Evolutionary conservation across 2,797 vertebrate genomes (phyloP).

Genomic region (Psittacula derbiana): DNA sequence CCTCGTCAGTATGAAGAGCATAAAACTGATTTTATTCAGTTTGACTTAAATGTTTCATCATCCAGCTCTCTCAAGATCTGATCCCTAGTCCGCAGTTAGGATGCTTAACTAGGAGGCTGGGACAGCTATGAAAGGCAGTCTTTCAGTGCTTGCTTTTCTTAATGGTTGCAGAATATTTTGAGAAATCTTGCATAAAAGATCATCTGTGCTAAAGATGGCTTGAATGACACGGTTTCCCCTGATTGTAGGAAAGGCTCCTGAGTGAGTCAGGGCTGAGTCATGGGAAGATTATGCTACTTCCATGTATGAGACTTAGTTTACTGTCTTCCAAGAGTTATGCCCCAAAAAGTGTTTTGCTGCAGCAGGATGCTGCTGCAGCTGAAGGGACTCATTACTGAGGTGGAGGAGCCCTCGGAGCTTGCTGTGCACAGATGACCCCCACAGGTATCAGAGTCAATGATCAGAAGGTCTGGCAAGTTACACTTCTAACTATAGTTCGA

Average conservation of each 20-base stretch:
- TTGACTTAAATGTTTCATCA: not conserved
- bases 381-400: not conserved
- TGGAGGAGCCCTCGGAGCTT: not conserved
- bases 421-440: not conserved
- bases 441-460: not conserved
- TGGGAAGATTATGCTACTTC: not conserved
- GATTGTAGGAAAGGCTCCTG: not conserved
- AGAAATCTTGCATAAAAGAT: not conserved
- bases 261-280: conserved; percentile 38
- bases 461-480: not conserved
- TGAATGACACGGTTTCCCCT: not conserved
- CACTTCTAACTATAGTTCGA: not conserved
- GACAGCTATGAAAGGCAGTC: not conserved
- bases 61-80: not conserved
- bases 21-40: not conserved
- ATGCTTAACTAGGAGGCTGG: not conserved
- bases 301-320: not conserved
- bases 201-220: conserved; percentile 1
- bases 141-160: not conserved
- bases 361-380: not conserved
- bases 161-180: not conserved
- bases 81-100: not conserved
- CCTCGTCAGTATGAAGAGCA: not conserved
- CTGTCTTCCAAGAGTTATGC: not conserved
- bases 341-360: not conserved